Conservation (phyloP, 2,113 vertebrate species). For the Asarcornis scutulata region DNA sequence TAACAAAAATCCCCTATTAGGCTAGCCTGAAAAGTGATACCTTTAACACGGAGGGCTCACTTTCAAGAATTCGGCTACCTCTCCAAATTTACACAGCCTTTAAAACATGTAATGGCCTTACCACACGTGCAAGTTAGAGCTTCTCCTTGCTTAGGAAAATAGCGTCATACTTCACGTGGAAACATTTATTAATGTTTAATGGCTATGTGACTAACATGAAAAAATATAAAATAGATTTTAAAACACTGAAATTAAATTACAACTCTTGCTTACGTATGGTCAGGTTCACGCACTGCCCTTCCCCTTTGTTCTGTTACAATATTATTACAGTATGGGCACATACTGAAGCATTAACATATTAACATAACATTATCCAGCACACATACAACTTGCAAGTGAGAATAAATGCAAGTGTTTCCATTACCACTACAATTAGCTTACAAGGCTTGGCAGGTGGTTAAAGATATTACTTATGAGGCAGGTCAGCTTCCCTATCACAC, state of each 20-base stretch:
- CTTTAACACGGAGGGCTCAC: background rate
- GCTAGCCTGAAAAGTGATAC: background rate
- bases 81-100: background rate
- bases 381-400: background rate
- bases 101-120: background rate
- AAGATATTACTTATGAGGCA: background rate
- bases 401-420: background rate
- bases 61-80: background rate
- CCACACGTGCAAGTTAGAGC: background rate
- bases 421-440: background rate
- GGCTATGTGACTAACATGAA: background rate
- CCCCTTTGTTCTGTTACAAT: background rate
- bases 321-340: background rate
- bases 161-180: background rate
- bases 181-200: background rate
- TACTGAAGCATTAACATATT: background rate
- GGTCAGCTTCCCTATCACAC: background rate
- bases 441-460: background rate
- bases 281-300: background rate
- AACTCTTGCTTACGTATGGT: background rate
- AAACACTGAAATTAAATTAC: background rate
- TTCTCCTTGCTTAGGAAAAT: background rate
- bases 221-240: background rate
- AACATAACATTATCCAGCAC: background rate
- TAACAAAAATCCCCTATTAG: background rate